Percentiles rank a stretch among this genome's conserved stretches.
Evolutionary conservation across 1,140 invertebrate genomes (phyloP).

Genomic region (Drosophila ficusphila): DNA sequence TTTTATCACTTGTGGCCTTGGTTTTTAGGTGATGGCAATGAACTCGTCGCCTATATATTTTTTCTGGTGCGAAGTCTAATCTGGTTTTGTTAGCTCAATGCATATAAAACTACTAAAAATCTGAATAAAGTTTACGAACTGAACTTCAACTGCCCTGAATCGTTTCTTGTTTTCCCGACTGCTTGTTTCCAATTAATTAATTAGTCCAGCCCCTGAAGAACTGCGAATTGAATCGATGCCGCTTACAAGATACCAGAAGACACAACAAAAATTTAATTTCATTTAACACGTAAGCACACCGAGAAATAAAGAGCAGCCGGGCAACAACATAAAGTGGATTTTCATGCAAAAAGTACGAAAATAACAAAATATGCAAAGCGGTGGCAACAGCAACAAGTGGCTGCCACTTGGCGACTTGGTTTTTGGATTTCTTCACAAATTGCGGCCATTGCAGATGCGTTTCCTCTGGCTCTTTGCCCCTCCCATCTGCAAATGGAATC

Average conservation of each 20-base stretch:
- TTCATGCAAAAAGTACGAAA: slow-evolving; percentile 34
- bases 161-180: slow-evolving; percentile 12
- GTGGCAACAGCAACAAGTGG: slow-evolving; percentile 30
- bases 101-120: slow-evolving; percentile 26
- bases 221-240: slow-evolving; percentile 26
- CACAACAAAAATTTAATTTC: slow-evolving; percentile 23
- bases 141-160: slow-evolving; percentile 9
- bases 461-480: slow-evolving; percentile 8
- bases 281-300: slow-evolving; percentile 19
- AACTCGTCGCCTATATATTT: slow-evolving; percentile 44
- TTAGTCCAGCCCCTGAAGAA: slow-evolving; percentile 39
- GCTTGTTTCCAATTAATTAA: slow-evolving; percentile 52
- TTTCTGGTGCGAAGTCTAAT: slow-evolving; percentile 11
- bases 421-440: slow-evolving; percentile 50
- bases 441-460: slow-evolving; percentile 51
- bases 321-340: slow-evolving; percentile 27
- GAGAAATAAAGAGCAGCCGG: background rate
- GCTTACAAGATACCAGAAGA: slow-evolving; percentile 34
- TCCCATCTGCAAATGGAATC: background rate
- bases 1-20: slow-evolving; percentile 23
- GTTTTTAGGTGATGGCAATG: slow-evolving; percentile 25
- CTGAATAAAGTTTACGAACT: slow-evolving; percentile 18
- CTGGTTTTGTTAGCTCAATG: slow-evolving; percentile 35
- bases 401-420: slow-evolving; percentile 19
- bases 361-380: slow-evolving; percentile 15